Conservation (phyloP, 2,888 invertebrate genomes). For the Acronicta alni region DNA sequence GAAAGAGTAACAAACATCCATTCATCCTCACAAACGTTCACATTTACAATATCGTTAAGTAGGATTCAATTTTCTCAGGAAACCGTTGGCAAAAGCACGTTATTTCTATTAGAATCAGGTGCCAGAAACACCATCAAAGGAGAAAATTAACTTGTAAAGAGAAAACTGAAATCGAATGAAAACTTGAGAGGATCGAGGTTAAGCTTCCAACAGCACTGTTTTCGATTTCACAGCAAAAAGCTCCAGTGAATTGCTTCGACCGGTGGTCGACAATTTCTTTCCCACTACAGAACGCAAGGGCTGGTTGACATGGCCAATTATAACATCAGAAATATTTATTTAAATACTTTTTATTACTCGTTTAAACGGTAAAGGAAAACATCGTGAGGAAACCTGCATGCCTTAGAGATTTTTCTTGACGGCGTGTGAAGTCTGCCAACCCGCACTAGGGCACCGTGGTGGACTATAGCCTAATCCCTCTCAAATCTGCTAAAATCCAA, state of each 20-base stretch:
- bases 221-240: constrained; percentile 47
- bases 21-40: no score
- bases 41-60: background rate
- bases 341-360: no score
- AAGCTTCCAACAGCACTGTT: constrained; percentile 32
- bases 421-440: no score
- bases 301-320: constrained; percentile 31
- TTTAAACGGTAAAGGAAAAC: no score
- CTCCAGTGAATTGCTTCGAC: constrained; percentile 46
- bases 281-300: constrained; percentile 4
- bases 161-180: constrained; percentile 27
- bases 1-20: no score
- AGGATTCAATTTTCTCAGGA: background rate
- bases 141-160: constrained; percentile 34
- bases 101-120: constrained; percentile 14
- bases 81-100: background rate
- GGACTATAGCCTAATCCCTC: no score
- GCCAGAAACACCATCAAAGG: constrained; percentile 13
- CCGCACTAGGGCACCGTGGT: no score
- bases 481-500: no score
- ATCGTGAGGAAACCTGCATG: no score
- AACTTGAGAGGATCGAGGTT: constrained; percentile 31
- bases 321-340: no score
- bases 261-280: constrained; percentile 47
- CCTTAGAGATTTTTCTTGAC: no score